Evolutionary conservation across 2,888 invertebrate species (phyloP).

Genomic region (Sarcophaga subvicina): DNA sequence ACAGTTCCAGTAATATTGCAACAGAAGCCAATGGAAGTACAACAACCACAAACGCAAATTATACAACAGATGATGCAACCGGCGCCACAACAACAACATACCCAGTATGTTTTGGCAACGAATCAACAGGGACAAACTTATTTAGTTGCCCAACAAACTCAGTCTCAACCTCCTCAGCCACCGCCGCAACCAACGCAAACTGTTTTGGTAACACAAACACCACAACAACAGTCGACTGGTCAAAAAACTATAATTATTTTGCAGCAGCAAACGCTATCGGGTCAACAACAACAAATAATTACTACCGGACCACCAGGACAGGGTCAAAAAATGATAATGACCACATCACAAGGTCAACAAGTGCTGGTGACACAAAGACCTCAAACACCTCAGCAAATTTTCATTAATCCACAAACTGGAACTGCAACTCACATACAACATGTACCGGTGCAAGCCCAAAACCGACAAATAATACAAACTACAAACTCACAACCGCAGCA

Average conservation of each 20-base stretch:
- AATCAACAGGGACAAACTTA: slow-evolving; percentile 85
- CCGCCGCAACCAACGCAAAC: slow-evolving; percentile 83
- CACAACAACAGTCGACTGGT: slow-evolving; percentile 86
- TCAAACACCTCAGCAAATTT: slow-evolving; percentile 73
- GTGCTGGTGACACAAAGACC: slow-evolving; percentile 85
- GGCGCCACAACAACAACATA: slow-evolving; percentile 68
- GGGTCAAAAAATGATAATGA: slow-evolving; percentile 85
- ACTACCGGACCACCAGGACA: slow-evolving; percentile 76
- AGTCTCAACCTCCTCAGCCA: slow-evolving; percentile 80
- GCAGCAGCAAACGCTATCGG: slow-evolving; percentile 83
- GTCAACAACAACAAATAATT: slow-evolving; percentile 78
- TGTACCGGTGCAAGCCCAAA: slow-evolving; percentile 60
- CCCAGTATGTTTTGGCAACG: slow-evolving; percentile 81
- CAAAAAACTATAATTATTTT: slow-evolving; percentile 89
- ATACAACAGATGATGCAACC: slow-evolving; percentile 75
- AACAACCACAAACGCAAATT: slow-evolving; percentile 77
- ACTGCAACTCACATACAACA: slow-evolving; percentile 72
- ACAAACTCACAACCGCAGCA: slow-evolving; percentile 81
- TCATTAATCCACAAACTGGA: slow-evolving; percentile 74
- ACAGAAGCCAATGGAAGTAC: slow-evolving; percentile 75
- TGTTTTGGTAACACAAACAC: slow-evolving; percentile 86
- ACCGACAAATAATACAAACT: slow-evolving; percentile 73
- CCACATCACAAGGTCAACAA: slow-evolving; percentile 86
- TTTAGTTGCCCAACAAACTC: slow-evolving; percentile 85
- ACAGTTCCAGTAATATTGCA: slow-evolving; percentile 81